phyloP scores from a whole-genome alignment of 2,888 invertebrate genomes.

The Trichopoda pennipes region DNA sequence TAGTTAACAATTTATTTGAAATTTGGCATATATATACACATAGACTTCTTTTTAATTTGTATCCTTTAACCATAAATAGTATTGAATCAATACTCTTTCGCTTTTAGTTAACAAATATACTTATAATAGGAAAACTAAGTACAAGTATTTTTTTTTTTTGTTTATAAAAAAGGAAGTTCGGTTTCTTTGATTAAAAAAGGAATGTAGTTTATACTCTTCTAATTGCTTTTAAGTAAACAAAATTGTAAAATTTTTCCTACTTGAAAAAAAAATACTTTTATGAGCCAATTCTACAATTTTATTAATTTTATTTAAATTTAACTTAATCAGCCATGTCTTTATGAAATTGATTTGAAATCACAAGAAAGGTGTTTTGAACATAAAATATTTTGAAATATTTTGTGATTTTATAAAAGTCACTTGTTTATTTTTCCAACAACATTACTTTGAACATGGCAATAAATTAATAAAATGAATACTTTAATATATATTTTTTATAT shows the following conservation, averaged over 20 bases:
- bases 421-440: too few relatives aligned
- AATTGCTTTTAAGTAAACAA: not conserved
- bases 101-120: constrained; percentile 29
- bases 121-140: constrained; percentile 44
- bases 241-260: too few relatives aligned
- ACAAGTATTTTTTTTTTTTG: constrained; percentile 44
- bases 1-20: constrained; percentile 38
- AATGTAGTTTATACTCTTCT: not conserved
- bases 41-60: constrained; percentile 7
- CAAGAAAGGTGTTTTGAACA: too few relatives aligned
- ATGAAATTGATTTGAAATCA: too few relatives aligned
- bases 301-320: too few relatives aligned
- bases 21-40: not conserved
- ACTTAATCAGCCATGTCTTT: too few relatives aligned
- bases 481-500: too few relatives aligned
- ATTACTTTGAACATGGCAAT: too few relatives aligned
- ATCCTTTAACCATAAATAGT: not conserved
- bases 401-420: too few relatives aligned
- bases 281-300: not conserved
- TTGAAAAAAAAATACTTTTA: too few relatives aligned
- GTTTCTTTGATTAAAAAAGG: constrained; percentile 42
- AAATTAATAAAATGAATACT: too few relatives aligned
- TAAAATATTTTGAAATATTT: too few relatives aligned
- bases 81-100: constrained; percentile 23
- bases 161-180: constrained; percentile 3